Base-by-base conservation (phyloP, 2,888 invertebrate genomes). In the Zaprionus bogoriensis region DNA sequence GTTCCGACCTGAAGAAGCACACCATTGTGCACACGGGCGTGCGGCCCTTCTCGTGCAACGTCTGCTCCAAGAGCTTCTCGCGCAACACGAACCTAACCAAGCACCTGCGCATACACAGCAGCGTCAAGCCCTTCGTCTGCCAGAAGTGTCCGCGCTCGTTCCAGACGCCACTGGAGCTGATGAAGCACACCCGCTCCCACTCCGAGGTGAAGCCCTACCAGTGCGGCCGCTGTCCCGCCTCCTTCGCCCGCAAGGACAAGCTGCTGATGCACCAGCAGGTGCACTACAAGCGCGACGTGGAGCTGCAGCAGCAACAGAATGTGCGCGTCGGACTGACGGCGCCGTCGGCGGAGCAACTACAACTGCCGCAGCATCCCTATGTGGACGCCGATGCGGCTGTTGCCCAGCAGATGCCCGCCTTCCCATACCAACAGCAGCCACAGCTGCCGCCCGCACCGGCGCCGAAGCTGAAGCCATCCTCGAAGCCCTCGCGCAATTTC, bases 11-110 rank as follows among this genome's bases (percentile, higher is more conserved):
- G 36, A 92, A 94, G 66, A 95, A 95, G 77, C 95, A 95, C 89
- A 94, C 95, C 23, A 93, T 95, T 68, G 95, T 95, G 0, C 95
- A 95, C 77, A 94, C 95, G n/a, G 95, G 95, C 4, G 92, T 93
- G 2, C 93, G 95, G 69, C 95, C 95, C 0, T 95, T 93, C 87
- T 94, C 94, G 20, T 95, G 95, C 87, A 92, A 93, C 22, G 93
- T 94, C 70, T 95, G 95, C 84, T 92, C 93, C 28, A 95, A 95
- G 89, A 94, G 94, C 55, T 95, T 95, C 87, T 95, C 95, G 3
- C 92, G 95, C 20, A 95, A 95, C 75, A 95, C 95, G n/a, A 95
- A 95, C 89, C 91, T 95, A 36, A 95, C 95, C 57, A 95, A 95
- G 87, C 95, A 95, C 88, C 92, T 95, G 83, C 92, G 95, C 54